Evolutionary conservation across 2,113 vertebrate species (phyloP), one percentile per base, ranked within the genome.

Genomic region (Seriola quinqueradiata): DNA sequence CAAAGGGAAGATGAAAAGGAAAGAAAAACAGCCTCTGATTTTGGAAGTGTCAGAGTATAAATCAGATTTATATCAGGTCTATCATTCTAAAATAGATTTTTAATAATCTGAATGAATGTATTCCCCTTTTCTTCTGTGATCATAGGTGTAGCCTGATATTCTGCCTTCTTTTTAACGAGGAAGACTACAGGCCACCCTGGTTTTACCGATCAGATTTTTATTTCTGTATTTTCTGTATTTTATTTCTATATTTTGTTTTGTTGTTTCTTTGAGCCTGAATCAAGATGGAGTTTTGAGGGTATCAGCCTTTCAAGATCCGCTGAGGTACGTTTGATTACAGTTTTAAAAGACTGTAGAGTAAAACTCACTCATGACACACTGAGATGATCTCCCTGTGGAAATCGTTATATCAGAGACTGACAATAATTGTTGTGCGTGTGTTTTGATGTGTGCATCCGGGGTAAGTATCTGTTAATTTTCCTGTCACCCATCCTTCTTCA

Each of bases 401-500:
- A 67, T 48, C 10, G 0, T 32, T 32, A 12, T 17, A 16, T 60
- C 42, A 25, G 16, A 52, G n/a, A 38, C 34, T n/a, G 34, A 68
- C 46, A 48, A 48, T 48, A 42, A 42, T 16, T 48, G 13, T 42
- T 50, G 17, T 13, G 19, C 8, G 5, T 46, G 13, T 50, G 4
- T 46, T 55, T 64, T 32, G 1, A 57, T 57, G 60, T 52, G 40
- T 52, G 13, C 12, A 55, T 77, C 25, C 5, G 8, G 48, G 36
- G 68, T 77, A 34, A 83, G 40, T 72, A 75, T 82, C 40, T 63
- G 71, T 75, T 79, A 82, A 86, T 77, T 68, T 84, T 16, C 60
- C 60, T 50, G 28, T 80, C 60, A 84, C 52, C 61, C 52, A 61
- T 71, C 73, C 68, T 42, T 70, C 63, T 70, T 77, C 48, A 64